Conservation (phyloP, 2,797 vertebrate species). For the Chrysocyon brachyurus region DNA sequence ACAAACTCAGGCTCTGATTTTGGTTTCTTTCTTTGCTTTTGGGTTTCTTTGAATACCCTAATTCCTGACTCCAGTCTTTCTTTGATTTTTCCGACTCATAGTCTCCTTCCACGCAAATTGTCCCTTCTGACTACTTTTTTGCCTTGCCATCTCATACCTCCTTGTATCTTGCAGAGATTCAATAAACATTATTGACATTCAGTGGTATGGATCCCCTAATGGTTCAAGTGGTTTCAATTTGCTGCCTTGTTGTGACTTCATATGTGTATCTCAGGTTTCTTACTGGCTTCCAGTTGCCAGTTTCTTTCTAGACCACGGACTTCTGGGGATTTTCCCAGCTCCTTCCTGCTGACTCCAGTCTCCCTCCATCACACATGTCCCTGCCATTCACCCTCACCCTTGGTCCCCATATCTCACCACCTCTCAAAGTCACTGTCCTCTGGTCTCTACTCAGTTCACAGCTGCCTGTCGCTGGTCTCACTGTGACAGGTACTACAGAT, state of each 20-base stretch:
- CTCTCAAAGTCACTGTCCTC: not conserved
- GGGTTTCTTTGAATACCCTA: not conserved
- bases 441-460: not conserved
- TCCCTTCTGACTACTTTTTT: not conserved
- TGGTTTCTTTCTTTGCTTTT: not conserved
- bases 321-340: slow-evolving; percentile 3
- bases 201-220: not conserved
- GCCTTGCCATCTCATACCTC: not conserved
- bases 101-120: not conserved
- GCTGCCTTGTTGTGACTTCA: not conserved
- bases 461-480: not conserved
- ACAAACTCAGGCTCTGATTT: not conserved
- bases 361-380: not conserved
- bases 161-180: not conserved
- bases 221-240: not conserved
- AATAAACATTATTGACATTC: not conserved
- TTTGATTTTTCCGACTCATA: not conserved
- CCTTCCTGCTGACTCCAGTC: not conserved
- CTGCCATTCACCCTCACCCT: not conserved
- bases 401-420: not conserved
- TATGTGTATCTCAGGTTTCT: not conserved
- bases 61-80: not conserved
- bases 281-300: not conserved
- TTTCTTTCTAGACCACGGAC: slow-evolving; percentile 44
- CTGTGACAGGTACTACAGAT: not conserved